Percentiles rank a stretch among this genome's conserved stretches.
phyloP scores from a whole-genome alignment of 2,797 vertebrate genomes.

The Ptychobarbus kaznakovi region DNA sequence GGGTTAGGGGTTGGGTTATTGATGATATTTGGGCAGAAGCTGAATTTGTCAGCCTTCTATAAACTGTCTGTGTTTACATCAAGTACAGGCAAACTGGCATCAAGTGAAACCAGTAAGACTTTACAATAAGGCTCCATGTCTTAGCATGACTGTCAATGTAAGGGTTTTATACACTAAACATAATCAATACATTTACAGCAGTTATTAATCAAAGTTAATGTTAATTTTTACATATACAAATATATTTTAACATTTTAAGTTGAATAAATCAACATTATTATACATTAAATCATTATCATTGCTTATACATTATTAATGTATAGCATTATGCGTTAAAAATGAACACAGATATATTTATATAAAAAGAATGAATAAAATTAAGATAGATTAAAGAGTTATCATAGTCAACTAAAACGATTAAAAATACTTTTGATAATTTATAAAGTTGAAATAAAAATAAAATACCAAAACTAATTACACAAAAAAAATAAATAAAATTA shows the following conservation, averaged over 20 bases:
- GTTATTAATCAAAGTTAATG: neutral
- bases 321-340: neutral
- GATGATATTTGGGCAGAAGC: neutral
- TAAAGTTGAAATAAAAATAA: neutral
- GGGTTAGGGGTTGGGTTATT: neutral
- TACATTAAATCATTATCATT: neutral
- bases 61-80: neutral
- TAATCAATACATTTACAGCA: neutral
- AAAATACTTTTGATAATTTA: neutral
- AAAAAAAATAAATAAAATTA: neutral
- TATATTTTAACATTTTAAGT: neutral
- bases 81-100: neutral
- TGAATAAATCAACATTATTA: neutral
- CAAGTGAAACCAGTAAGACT: slow-evolving; percentile 5
- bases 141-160: neutral
- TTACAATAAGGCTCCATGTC: neutral
- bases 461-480: neutral
- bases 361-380: neutral
- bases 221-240: neutral
- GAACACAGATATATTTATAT: neutral
- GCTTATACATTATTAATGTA: neutral
- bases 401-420: neutral
- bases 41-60: neutral
- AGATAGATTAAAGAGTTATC: neutral
- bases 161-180: neutral